Evolutionary conservation across 1,140 invertebrate species (phyloP).

Genomic region (Onthophagus taurus): DNA sequence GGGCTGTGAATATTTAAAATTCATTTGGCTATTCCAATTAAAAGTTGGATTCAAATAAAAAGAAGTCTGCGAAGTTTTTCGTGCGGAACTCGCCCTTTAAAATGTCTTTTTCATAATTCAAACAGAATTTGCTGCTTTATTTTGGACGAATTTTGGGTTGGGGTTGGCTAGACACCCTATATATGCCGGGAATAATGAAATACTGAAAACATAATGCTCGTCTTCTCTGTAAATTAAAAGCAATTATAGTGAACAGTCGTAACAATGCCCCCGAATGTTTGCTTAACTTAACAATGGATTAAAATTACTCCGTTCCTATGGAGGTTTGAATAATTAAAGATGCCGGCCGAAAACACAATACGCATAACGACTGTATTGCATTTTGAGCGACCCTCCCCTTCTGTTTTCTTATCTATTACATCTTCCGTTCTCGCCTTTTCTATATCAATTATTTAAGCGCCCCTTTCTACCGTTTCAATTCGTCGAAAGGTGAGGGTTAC

Average conservation of each 20-base stretch:
- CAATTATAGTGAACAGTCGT: slow-evolving; percentile 34
- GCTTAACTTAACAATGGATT: slow-evolving; percentile 38
- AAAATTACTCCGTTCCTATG: slow-evolving; percentile 37
- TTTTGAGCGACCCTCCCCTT: slow-evolving; percentile 17
- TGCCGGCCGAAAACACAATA: slow-evolving; percentile 28
- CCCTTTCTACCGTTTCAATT: neutral
- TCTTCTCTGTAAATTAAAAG: slow-evolving; percentile 38
- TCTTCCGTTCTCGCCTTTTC: slow-evolving; percentile 5
- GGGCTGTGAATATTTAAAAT: no score
- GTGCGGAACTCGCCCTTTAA: no score
- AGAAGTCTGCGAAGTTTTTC: no score
- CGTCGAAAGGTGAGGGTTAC: no score
- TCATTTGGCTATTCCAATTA: no score
- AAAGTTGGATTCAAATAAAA: no score
- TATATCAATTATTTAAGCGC: neutral
- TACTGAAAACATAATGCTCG: slow-evolving; percentile 27
- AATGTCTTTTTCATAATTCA: no score
- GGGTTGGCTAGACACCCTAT: no score
- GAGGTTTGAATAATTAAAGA: slow-evolving; percentile 36
- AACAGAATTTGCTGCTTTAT: no score
- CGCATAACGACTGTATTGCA: slow-evolving; percentile 33
- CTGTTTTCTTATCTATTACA: slow-evolving; percentile 7
- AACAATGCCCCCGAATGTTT: slow-evolving; percentile 35
- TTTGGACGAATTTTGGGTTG: no score
- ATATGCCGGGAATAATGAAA: slow-evolving; percentile 15